Evolutionary conservation across 2,113 vertebrate genomes (phyloP), one percentile per base, ranked within the genome.

Genomic region (Platysternon megacephalum): DNA sequence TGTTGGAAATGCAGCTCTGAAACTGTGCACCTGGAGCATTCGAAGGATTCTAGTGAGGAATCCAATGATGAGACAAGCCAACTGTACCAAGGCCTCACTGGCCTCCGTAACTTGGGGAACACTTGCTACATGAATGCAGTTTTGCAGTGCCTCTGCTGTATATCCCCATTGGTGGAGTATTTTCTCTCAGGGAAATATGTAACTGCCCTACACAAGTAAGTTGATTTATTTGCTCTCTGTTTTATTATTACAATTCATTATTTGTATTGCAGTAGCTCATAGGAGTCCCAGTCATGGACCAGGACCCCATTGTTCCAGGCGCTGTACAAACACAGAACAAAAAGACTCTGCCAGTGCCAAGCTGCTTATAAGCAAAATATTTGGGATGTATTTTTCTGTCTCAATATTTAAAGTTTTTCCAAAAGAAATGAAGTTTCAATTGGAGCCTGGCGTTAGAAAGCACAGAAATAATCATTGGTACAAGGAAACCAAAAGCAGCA

Each of bases 61-160:
- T 7, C 11, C 1, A 53, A 80, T 6, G 90, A 86, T 29, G 79
- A 91, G 13, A 1, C 1, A 83, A 88, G 19, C 52, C 92, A 81
- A 28, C 92, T 26, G 8, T 4, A 35, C 3, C 91, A 95, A 5
- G 98, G 98, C 5, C 98, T 99, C 29, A 98, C 99, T 0, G 99
- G 99, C 74, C 97, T 99, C 81, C 93, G 97, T 10, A 99, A 99
- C 91, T 95, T 98, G 22, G 99, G 99, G 58, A 99, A 99, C 98
- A 99, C 99, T 0, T 99, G 99, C 97, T 99, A 99, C 97, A 96
- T 99, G 96, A 99, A 99, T 0, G 98, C 98, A 0, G 97, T 99
- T 42, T 29, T 99, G 52, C 99, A 99, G 96, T 99, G 99, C 91
- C 98, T 99, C 55, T 98, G 98, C 93, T 98, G 98, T 72, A 86